Evolutionary conservation across 2,797 vertebrate genomes (phyloP), one percentile per base, ranked within the genome.

Genomic region (Pipistrellus nathusii): DNA sequence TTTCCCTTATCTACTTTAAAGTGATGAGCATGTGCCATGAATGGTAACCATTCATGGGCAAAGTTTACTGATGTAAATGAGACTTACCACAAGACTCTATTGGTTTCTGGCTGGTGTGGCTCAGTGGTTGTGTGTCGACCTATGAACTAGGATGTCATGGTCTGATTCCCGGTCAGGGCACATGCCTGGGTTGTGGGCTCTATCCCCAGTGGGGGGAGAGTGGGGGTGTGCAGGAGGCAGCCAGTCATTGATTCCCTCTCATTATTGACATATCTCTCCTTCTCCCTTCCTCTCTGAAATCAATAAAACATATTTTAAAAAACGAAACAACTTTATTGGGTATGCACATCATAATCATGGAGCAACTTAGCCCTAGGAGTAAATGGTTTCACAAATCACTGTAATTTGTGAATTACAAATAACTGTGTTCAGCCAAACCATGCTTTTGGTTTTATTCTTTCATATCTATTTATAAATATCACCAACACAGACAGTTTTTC

Each of bases 351-450:
- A 15, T 71, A 62, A 38, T 64, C 23, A 18, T 23, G 48, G 53
- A 86, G 44, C 27, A 85, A 44, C 18, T 85, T 72, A 69, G 38
- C 30, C 48, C 68, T 6, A 35, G 23, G 30, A 78, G 23, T 68
- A 59, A 92, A 46, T 55, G 72, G 59, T 57, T 89, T 95, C 76
- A 72, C 53, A 53, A 11, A 41, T 41, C 53, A 46, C 66, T 59
- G 4, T 38, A n/a, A 57, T 88, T 86, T 87, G 44, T 73, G 27
- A 62, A 62, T 62, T 62, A 62, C 27, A 62, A 62, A 46, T 55
- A 73, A 90, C 17, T 85, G 48, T 85, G 55, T 88, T 96, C 30
- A n/a, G 62, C 32, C 72, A 82, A 88, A 85, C 18, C 13, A 68
- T 15, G 6, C 48, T 51, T 93, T 66, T 53, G 32, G 48, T 64